Evolutionary conservation across 2,797 vertebrate species (phyloP).

Genomic region (Thripadectes ignobilis): DNA sequence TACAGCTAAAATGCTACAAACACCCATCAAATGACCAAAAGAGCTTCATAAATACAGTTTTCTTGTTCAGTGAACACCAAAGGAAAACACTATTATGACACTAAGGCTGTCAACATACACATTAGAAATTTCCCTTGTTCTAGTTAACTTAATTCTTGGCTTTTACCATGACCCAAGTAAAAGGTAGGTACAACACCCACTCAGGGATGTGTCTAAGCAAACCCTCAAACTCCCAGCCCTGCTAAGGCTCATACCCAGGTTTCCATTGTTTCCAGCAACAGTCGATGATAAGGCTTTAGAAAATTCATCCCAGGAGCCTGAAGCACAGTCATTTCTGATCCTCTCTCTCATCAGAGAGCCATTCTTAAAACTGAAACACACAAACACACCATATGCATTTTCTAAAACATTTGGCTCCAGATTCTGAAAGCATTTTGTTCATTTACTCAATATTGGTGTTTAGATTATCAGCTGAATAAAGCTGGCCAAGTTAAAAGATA

Average conservation of each 20-base stretch:
- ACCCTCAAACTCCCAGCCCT: neutral
- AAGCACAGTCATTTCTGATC: constrained; percentile 83
- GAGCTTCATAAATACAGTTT: neutral
- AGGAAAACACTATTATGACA: neutral
- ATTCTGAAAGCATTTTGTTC: neutral
- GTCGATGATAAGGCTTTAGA: constrained; percentile 82
- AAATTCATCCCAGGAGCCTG: constrained; percentile 89
- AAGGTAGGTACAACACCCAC: neutral
- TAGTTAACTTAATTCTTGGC: neutral
- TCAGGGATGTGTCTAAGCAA: neutral
- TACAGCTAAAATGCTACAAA: neutral
- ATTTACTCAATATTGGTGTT: neutral
- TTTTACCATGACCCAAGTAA: neutral
- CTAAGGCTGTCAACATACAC: neutral
- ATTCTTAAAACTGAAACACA: constrained; percentile 90
- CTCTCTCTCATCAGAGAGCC: constrained; percentile 92
- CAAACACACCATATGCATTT: neutral
- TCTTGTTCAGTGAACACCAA: neutral
- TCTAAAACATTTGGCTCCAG: neutral
- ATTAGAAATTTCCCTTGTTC: neutral
- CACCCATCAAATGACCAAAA: neutral
- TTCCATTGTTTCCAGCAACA: constrained; percentile 85
- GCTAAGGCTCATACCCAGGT: constrained; percentile 80
- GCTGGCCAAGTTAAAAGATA: neutral
- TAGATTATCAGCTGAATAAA: neutral